phyloP scores from a whole-genome alignment of 2,888 invertebrate genomes.

The Drepana falcataria region DNA sequence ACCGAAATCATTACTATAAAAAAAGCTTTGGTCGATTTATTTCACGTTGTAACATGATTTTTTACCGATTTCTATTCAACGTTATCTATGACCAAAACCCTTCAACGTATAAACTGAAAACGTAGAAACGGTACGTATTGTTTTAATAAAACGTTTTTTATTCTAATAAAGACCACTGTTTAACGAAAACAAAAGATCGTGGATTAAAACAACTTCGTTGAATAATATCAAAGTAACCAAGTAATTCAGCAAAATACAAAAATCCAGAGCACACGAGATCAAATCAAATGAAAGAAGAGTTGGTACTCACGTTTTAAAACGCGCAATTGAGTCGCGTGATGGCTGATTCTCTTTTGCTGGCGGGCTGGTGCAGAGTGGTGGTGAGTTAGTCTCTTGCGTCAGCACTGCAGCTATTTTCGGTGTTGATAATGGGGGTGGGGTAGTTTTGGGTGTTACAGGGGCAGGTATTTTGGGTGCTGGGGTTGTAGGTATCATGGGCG shows the following conservation, averaged over 20 bases:
- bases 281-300: slow-evolving; percentile 2
- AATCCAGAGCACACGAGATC: slow-evolving; percentile 11
- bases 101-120: not conserved
- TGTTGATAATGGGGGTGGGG: slow-evolving; percentile 30
- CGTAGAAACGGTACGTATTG: too few species aligned
- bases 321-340: slow-evolving; percentile 59
- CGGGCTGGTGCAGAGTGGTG: slow-evolving; percentile 67
- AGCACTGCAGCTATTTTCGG: slow-evolving; percentile 22
- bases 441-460: slow-evolving; percentile 24
- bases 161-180: too few species aligned
- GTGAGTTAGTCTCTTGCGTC: slow-evolving; percentile 51
- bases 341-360: slow-evolving; percentile 56
- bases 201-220: too few species aligned
- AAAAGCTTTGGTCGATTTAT: too few species aligned
- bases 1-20: too few species aligned
- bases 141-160: too few species aligned
- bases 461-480: slow-evolving; percentile 22
- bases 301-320: slow-evolving; percentile 70
- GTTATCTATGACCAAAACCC: not conserved
- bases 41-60: not conserved
- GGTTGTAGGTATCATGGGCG: slow-evolving; percentile 31
- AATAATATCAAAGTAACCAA: slow-evolving; percentile 12
- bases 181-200: too few species aligned
- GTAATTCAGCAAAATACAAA: not conserved
- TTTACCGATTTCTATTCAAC: not conserved